These are phyloP conservation scores for Microcebus griseorufus DNA, from an alignment of 2,113 vertebrate genomes.

Conservation along the genomic window DNA sequence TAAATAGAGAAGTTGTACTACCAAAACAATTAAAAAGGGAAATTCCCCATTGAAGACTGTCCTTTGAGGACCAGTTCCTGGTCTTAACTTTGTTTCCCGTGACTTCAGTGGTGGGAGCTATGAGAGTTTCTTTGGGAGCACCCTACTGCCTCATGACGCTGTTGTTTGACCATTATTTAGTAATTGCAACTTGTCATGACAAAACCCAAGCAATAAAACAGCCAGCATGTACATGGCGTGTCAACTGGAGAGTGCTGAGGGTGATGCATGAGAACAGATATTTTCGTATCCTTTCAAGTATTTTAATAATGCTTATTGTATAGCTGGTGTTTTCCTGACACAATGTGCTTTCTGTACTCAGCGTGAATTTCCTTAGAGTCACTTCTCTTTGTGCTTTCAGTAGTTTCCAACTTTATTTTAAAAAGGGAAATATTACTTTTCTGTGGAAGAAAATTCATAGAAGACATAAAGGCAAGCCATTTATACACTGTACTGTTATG, in stretches of 20 bases:
- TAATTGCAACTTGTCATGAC: not conserved
- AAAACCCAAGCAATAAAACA: not conserved
- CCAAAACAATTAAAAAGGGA: not conserved
- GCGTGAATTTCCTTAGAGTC: not conserved
- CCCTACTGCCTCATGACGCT: not conserved
- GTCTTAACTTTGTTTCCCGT: not conserved
- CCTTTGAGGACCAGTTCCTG: not conserved
- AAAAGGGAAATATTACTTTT: slow-evolving; percentile 11
- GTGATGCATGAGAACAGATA: not conserved
- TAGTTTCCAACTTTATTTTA: slow-evolving; percentile 42
- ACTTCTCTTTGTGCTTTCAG: slow-evolving; percentile 6
- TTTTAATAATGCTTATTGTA: not conserved
- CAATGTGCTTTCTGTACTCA: not conserved
- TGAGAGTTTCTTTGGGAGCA: not conserved
- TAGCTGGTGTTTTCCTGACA: not conserved
- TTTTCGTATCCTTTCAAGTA: slow-evolving; percentile 29
- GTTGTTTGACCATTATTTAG: not conserved
- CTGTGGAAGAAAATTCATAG: not conserved
- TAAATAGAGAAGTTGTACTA: not conserved
- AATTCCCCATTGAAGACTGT: not conserved
- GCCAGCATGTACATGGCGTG: not conserved
- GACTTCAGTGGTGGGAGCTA: not conserved
- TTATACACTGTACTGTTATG: too few species aligned
- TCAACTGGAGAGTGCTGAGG: not conserved
- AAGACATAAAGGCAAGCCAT: not conserved